Percentiles rank a stretch among this genome's conserved stretches.
Conservation (phyloP, 2,113 vertebrate species). For the Laticauda laticaudata region DNA sequence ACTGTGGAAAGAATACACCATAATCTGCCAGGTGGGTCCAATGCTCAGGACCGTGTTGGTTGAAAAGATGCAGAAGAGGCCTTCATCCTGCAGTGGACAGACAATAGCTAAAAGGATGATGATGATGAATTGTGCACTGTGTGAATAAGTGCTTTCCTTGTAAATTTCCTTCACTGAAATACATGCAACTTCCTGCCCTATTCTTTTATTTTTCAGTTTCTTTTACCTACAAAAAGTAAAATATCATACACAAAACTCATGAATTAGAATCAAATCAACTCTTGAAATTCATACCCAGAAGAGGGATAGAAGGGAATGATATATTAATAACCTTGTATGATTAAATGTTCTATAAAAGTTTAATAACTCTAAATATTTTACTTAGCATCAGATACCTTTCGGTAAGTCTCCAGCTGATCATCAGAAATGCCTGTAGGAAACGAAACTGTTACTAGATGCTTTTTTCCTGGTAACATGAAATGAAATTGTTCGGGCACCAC, state of each 20-base stretch:
- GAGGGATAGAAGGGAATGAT: not conserved
- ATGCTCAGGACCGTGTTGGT: too few relatives aligned
- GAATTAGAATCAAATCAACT: not conserved
- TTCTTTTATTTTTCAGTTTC: not conserved
- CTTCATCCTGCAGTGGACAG: too few relatives aligned
- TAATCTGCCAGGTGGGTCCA: too few relatives aligned
- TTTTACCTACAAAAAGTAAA: not conserved
- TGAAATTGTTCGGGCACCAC: constrained; percentile 85
- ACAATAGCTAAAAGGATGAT: too few relatives aligned
- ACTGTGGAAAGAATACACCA: not conserved
- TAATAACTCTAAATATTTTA: not conserved
- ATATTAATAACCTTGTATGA: not conserved
- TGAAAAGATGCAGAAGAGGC: too few relatives aligned
- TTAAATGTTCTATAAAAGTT: not conserved
- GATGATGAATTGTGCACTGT: not conserved
- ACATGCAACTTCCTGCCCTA: not conserved
- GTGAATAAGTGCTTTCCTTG: not conserved
- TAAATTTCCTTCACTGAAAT: not conserved
- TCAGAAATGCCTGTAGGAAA: constrained; percentile 88
- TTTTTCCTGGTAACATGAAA: constrained; percentile 83
- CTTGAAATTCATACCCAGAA: not conserved
- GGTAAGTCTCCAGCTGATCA: constrained; percentile 76
- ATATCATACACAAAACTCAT: not conserved
- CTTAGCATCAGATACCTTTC: constrained; percentile 72
- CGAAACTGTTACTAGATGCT: constrained; percentile 78